These are phyloP conservation scores for Drosophila rellima DNA, from an alignment of 2,888 invertebrate genomes.

Conservation along the genomic window DNA sequence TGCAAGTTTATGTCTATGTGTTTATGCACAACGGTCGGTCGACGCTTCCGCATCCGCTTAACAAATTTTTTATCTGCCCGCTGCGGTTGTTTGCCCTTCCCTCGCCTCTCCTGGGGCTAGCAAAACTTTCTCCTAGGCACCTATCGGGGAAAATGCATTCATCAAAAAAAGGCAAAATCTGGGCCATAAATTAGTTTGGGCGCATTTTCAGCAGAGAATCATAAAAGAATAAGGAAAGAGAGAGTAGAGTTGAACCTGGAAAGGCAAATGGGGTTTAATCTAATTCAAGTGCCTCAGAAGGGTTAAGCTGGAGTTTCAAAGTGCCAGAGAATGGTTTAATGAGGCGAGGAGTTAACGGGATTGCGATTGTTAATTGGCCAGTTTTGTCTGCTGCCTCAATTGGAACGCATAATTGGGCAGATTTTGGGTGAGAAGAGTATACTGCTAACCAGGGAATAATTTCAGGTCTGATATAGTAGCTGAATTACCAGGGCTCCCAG, in stretches of 20 bases:
- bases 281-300: conserved; percentile 65
- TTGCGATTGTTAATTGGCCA: conserved; percentile 44
- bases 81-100: conserved; percentile 27
- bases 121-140: conserved; percentile 55
- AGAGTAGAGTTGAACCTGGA: conserved; percentile 20
- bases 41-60: conserved; percentile 63
- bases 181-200: conserved; percentile 68
- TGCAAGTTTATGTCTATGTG: conserved; percentile 54
- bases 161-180: conserved; percentile 62
- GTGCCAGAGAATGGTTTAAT: conserved; percentile 31
- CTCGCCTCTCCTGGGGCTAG: conserved; percentile 8
- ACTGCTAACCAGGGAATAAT: neutral
- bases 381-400: conserved; percentile 29
- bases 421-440: conserved; percentile 9
- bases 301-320: conserved; percentile 40
- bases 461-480: neutral
- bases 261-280: conserved; percentile 65
- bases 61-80: conserved; percentile 50
- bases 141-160: conserved; percentile 58
- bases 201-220: conserved; percentile 46
- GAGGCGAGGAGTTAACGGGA: conserved; percentile 34
- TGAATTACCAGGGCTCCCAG: neutral
- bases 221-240: conserved; percentile 38
- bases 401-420: conserved; percentile 41
- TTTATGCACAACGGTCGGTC: conserved; percentile 26